phyloP scores from a whole-genome alignment of 2,888 invertebrate genomes.

The Lagria hirta region DNA sequence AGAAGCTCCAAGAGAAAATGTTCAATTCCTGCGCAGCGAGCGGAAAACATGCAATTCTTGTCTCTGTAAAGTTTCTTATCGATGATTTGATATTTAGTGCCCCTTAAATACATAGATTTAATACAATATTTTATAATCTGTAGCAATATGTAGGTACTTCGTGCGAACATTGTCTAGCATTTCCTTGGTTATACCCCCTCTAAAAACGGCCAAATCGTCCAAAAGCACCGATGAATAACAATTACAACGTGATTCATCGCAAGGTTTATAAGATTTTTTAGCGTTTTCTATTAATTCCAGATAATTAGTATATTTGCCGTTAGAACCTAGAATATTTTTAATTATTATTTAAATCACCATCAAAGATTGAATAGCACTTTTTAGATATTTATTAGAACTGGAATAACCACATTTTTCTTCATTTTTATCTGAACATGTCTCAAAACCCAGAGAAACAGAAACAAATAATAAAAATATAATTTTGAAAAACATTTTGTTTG shows the following conservation, averaged over 20 bases:
- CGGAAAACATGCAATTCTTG: conserved; percentile 86
- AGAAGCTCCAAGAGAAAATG: conserved; percentile 77
- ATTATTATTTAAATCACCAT: no score
- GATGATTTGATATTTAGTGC: conserved; percentile 82
- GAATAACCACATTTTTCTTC: not conserved
- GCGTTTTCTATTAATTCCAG: conserved; percentile 58
- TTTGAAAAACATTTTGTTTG: not conserved
- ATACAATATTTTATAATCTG: conserved; percentile 2
- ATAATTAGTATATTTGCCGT: conserved; percentile 52
- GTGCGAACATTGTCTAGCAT: conserved; percentile 62
- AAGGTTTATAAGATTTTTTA: conserved; percentile 58
- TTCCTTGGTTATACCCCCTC: conserved; percentile 69
- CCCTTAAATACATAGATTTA: conserved; percentile 53
- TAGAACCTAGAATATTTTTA: conserved; percentile 58
- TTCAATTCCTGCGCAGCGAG: conserved; percentile 88
- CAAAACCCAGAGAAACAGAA: not conserved
- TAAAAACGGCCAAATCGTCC: conserved; percentile 70
- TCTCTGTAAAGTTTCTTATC: conserved; percentile 79
- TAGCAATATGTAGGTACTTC: conserved; percentile 43
- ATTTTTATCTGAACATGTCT: not conserved
- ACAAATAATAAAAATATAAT: not conserved
- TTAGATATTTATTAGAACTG: not conserved
- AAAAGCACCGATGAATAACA: conserved; percentile 67
- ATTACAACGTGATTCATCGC: conserved; percentile 61
- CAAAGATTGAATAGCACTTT: conserved; percentile 21